A percentile compares a stretch with the other conserved stretches of the same genome.
These are phyloP conservation scores for Marasmarcha lunaedactyla DNA, from an alignment of 2,888 invertebrate species.

Conservation along the genomic window DNA sequence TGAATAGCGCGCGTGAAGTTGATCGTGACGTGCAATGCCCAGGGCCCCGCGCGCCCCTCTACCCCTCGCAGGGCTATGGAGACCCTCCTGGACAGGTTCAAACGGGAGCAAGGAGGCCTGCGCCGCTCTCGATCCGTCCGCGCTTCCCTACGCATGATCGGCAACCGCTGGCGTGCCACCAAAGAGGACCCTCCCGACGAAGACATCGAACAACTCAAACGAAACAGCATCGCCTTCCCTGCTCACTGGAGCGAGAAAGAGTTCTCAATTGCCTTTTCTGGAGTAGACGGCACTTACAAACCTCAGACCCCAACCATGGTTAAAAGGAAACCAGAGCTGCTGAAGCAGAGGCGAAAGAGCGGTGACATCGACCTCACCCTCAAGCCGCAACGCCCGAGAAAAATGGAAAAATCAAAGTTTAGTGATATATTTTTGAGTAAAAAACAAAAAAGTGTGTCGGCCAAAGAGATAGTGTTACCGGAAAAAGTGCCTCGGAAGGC, in stretches of 20 bases:
- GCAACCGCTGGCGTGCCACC: constrained; percentile 69
- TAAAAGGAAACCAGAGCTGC: constrained; percentile 42
- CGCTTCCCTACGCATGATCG: constrained; percentile 76
- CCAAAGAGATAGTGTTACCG: constrained; percentile 56
- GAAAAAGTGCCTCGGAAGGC: constrained; percentile 72
- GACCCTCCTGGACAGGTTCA: constrained; percentile 63
- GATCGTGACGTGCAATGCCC: constrained; percentile 61
- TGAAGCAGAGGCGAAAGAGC: constrained; percentile 44
- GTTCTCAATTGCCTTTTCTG: constrained; percentile 49
- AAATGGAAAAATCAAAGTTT: constrained; percentile 56
- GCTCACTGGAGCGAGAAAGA: constrained; percentile 53
- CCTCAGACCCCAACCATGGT: constrained; percentile 59
- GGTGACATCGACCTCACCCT: constrained; percentile 54
- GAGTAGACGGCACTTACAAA: constrained; percentile 59
- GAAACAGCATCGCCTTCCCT: constrained; percentile 45
- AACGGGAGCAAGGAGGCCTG: constrained; percentile 58
- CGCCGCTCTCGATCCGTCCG: constrained; percentile 78
- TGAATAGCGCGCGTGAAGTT: constrained; percentile 64
- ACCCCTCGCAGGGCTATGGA: constrained; percentile 63
- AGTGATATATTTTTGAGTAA: constrained; percentile 60
- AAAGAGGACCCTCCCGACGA: constrained; percentile 48
- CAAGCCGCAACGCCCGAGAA: constrained; percentile 45
- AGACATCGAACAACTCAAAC: constrained; percentile 40
- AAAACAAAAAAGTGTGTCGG: constrained; percentile 51
- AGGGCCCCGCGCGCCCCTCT: constrained; percentile 45